Conservation (phyloP, 2,888 invertebrate genomes). For the Xylophagus ater region DNA sequence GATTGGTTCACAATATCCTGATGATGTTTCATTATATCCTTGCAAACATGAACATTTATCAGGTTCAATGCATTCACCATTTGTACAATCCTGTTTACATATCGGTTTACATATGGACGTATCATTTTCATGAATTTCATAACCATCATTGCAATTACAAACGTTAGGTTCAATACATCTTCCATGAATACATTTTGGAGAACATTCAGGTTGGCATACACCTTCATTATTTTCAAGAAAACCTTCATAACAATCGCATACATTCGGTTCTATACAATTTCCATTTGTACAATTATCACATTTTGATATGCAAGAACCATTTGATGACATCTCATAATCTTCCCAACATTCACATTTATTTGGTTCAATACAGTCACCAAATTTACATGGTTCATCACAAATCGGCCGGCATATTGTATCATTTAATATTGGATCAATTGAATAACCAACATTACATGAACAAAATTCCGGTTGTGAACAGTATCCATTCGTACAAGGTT, state of each 20-base stretch:
- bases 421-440: no score
- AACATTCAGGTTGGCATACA: no score
- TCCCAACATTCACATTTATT: constrained; percentile 21
- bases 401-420: constrained; percentile 15
- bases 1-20: constrained; percentile 26
- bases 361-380: constrained; percentile 22
- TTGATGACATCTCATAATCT: constrained; percentile 12
- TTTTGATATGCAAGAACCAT: constrained; percentile 12
- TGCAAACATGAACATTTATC: constrained; percentile 37
- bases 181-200: no score
- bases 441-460: no score
- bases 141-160: constrained; percentile 35
- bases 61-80: constrained; percentile 34
- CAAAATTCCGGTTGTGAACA: constrained; percentile 31
- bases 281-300: constrained; percentile 17
- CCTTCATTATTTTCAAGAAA: no score
- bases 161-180: constrained; percentile 30
- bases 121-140: constrained; percentile 1
- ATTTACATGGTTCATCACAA: constrained; percentile 14
- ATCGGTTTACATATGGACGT: constrained; percentile 5
- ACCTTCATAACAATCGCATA: constrained; percentile 19
- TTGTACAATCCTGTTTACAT: constrained; percentile 2
- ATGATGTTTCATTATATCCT: constrained; percentile 34
- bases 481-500: constrained; percentile 27
- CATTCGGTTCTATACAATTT: constrained; percentile 16